Conservation (phyloP, 2,113 vertebrate species). For the Rostratula benghalensis region DNA sequence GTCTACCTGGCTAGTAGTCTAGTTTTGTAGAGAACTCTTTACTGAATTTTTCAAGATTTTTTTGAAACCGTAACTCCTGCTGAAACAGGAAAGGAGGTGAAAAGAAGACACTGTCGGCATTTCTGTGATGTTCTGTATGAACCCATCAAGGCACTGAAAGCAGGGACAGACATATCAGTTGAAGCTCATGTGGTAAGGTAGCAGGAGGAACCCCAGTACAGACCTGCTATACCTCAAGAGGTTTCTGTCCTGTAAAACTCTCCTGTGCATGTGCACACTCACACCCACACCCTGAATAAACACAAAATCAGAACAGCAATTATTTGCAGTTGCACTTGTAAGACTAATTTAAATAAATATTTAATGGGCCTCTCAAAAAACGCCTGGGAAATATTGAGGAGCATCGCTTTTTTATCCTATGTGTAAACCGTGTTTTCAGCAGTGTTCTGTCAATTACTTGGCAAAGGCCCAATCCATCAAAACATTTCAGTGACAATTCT, state of each 20-base stretch:
- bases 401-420: not conserved
- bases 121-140: not conserved
- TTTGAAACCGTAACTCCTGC: not conserved
- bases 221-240: not conserved
- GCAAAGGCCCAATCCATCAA: not conserved
- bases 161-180: not conserved
- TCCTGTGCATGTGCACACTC: accelerated
- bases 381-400: not conserved
- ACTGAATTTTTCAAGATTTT: not conserved
- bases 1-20: not conserved
- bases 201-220: not conserved
- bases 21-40: not conserved
- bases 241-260: not conserved
- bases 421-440: not conserved
- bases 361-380: not conserved
- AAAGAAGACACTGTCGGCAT: not conserved
- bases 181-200: not conserved
- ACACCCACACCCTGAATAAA: not conserved
- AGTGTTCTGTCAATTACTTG: not conserved
- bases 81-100: not conserved
- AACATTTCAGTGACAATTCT: not conserved
- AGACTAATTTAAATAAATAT: not conserved
- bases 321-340: not conserved
- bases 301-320: not conserved
- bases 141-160: not conserved